Evolutionary conservation across 2,888 invertebrate species (phyloP), one percentile per base, ranked within the genome.

Genomic region (Apocheima hispidaria): DNA sequence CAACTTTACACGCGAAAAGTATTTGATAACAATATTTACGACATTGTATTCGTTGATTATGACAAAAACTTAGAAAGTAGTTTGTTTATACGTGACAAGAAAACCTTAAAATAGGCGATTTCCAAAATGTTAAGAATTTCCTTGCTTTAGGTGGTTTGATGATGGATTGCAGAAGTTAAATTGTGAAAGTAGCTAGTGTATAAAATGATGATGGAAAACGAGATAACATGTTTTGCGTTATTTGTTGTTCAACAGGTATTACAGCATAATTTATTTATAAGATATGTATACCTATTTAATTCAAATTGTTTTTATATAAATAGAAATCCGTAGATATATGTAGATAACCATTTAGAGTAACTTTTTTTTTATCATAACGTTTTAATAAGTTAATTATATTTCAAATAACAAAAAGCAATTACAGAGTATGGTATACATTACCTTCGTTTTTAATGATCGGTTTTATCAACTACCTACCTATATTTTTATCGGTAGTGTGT

Each of bases 271-370:
- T 88, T 84, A 86, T 86, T 87, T 82, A 43, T 86, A 87, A 84
- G 81, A 76, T 75, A 75, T 75, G 70, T 73, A 79, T 81, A 70
- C 72, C 79, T 80, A 84, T 79, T 83, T 78, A 75, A 82, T 77
- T 75, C 77, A 77, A 60, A 61, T 77, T 76, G 62, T 74, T 65
- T 74, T 79, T 82, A 74, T 79, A 74, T 73, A 76, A 74, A 80
- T 71, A 82, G 82, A 83, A 79, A 75, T 77, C 70, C 89, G 89
- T 91, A 92, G 91, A 90, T 89, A 90, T 89, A 88, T 92, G 91
- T 91, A 92, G 90, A 91, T 90, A 88, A 85, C 81, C 82, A 84
- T 75, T 78, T 88, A 89, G 86, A 69, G 60, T 60, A 60, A 36
- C 48, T 54, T 65, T 64, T 62, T 23, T 52, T 58, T 63, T 56